Evolutionary conservation across 2,797 vertebrate species (phyloP).

Genomic region (Erethizon dorsatum): DNA sequence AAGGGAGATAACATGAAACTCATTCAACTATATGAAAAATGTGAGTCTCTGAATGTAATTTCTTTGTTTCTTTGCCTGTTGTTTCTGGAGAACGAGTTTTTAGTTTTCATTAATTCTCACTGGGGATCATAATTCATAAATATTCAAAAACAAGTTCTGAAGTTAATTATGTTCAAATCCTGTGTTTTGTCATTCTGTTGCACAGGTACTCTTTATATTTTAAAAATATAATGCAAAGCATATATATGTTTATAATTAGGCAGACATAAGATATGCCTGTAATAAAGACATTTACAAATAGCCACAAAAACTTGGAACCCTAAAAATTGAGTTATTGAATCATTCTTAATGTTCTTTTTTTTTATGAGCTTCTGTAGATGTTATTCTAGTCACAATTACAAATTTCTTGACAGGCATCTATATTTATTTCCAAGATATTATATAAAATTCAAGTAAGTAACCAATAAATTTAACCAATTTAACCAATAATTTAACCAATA

Average conservation of each 20-base stretch:
- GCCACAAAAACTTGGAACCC: not conserved
- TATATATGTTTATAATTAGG: not conserved
- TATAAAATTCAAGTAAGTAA: not conserved
- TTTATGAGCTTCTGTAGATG: not conserved
- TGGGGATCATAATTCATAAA: not conserved
- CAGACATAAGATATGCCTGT: not conserved
- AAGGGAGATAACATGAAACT: not conserved
- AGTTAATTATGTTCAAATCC: constrained; percentile 16
- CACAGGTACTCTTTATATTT: not conserved
- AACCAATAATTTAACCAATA: not conserved
- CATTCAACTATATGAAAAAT: not conserved
- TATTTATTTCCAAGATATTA: not conserved
- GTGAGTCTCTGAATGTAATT: not conserved
- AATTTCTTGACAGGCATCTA: not conserved
- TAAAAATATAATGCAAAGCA: not conserved
- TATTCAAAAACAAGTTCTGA: not conserved
- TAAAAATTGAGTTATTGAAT: constrained; percentile 2
- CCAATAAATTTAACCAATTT: not conserved
- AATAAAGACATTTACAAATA: not conserved
- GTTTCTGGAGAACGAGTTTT: not conserved
- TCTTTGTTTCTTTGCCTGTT: not conserved
- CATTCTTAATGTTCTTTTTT: constrained; percentile 18
- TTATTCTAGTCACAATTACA: not conserved
- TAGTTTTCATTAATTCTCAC: constrained; percentile 1
- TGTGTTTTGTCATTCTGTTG: not conserved